Evolutionary conservation across 1,140 invertebrate species (phyloP), one percentile per base, ranked within the genome.

Genomic region (Protaetia brevitarsis): DNA sequence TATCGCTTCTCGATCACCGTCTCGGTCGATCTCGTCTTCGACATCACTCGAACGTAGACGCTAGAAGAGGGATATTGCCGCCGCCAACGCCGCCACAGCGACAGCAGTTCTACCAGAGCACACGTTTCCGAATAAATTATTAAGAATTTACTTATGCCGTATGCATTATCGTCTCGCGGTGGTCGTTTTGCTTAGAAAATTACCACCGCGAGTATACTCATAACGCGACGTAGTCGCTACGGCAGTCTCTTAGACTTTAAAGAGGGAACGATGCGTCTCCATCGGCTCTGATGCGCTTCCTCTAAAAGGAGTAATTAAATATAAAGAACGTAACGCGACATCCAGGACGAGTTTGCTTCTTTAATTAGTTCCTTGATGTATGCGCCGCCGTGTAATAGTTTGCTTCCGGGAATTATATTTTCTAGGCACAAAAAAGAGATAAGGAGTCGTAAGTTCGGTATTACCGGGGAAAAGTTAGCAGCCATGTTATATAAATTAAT

Each of bases 131-230:
- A 51, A 51, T 51, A 51, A 51, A 51, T 51, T 16, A 51, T 51
- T 51, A 51, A 51, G 41, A 51, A 51, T 51, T 51, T 51, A 51
- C 41, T 51, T 51, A 16, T 51, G 41, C 41, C 41, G 41, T 51
- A 51, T 51, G 41, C 41, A 51, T 51, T 51, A 51, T 51, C 41
- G 41, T 51, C 41, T 51, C 41, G 41, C 41, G 13, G 13, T 51
- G 41, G 41, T 51, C 41, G 41, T 51, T 51, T 51, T 51, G 41
- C 41, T 51, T 23, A 2, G 41, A 51, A 51, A 51, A 51, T 51
- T 51, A 19, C 41, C 11, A 51, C 41, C 41, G 41, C 41, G 41
- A 51, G 41, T 51, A 51, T n/a, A n/a, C 16, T 51, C 41, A 23
- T 51, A 51, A 19, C 41, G 13, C 41, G 6, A 3, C 19, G 41